A percentile compares a stretch with the other conserved stretches of the same genome.
These are phyloP conservation scores for Drosophila picticornis DNA, from an alignment of 2,888 invertebrate genomes.

Conservation along the genomic window DNA sequence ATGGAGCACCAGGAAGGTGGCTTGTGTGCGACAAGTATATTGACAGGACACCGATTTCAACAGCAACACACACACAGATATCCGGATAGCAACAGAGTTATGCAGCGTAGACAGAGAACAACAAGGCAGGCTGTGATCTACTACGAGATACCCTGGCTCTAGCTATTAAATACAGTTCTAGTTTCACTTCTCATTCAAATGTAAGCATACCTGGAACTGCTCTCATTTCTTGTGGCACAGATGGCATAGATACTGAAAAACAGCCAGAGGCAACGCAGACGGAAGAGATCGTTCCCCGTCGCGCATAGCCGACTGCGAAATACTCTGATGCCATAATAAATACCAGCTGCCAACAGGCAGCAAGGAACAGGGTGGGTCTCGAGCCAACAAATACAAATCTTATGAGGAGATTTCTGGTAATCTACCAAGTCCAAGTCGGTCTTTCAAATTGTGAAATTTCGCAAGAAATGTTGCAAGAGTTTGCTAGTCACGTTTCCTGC, in stretches of 20 bases:
- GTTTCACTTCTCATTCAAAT: background rate
- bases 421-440: no score
- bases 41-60: conserved; percentile 57
- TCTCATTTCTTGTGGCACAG: no score
- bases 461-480: no score
- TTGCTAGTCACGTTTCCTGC: no score
- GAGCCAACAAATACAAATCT: background rate
- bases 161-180: background rate
- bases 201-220: background rate
- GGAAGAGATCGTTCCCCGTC: no score
- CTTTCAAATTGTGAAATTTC: no score
- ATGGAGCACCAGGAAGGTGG: conserved; percentile 29
- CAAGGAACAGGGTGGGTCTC: background rate
- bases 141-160: background rate
- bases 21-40: conserved; percentile 54
- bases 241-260: no score
- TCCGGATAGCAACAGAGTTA: background rate
- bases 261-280: background rate
- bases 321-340: background rate
- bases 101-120: background rate
- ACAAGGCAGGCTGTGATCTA: background rate
- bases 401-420: no score
- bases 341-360: background rate
- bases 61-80: background rate
- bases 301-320: background rate